Conservation (phyloP, 2,113 vertebrate species). For the Pteronura brasiliensis region DNA sequence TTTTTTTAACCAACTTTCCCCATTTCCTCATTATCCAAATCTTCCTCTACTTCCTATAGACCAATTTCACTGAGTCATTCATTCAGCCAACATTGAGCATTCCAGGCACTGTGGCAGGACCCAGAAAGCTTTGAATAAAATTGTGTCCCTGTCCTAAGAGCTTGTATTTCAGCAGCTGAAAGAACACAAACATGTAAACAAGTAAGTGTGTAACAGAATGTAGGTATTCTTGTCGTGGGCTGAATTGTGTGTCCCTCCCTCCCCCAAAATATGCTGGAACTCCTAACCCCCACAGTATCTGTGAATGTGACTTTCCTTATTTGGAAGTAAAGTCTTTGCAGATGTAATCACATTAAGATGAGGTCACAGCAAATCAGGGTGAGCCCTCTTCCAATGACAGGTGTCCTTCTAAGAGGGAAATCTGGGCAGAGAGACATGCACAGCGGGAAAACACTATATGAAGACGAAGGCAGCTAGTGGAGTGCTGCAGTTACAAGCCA, state of each 20-base stretch:
- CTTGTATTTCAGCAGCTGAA: neutral
- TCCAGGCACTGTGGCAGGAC: neutral
- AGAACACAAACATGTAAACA: neutral
- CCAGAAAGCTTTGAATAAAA: neutral
- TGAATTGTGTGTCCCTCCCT: neutral
- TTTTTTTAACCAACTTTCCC: neutral
- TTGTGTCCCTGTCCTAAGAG: neutral
- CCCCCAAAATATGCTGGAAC: neutral
- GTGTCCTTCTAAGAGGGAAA: neutral
- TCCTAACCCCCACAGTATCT: neutral
- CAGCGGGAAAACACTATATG: neutral
- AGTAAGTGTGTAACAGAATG: neutral
- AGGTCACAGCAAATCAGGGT: neutral
- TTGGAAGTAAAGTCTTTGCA: conserved; percentile 7
- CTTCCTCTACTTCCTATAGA: neutral
- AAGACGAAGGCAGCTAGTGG: neutral
- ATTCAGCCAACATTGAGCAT: neutral
- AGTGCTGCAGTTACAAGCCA: neutral
- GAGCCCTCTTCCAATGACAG: neutral
- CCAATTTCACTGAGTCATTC: neutral
- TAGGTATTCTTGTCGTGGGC: neutral
- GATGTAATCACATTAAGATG: neutral
- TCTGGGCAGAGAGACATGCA: neutral
- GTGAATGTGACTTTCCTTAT: neutral
- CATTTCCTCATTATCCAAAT: neutral